Conservation (phyloP, 2,113 vertebrate species). For the Chamaea fasciata region DNA sequence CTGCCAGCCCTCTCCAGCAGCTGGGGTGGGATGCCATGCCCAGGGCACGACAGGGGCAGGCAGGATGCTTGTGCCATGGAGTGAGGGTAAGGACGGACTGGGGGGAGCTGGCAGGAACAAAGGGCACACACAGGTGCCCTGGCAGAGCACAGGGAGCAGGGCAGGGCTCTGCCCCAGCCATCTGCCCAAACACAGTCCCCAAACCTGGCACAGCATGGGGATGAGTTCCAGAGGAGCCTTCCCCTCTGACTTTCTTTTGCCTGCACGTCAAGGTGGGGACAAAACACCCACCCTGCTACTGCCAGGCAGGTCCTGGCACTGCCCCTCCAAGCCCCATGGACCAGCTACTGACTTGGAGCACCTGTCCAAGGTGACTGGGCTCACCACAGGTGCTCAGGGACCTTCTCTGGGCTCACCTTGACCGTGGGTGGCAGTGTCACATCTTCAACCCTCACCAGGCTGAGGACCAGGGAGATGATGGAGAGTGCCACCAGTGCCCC, state of each 20-base stretch:
- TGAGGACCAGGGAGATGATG: slow-evolving; percentile 47
- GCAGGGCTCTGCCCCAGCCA: background rate
- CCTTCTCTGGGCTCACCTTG: slow-evolving; percentile 46
- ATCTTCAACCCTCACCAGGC: slow-evolving; percentile 32
- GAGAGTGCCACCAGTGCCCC: background rate
- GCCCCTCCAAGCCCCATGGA: background rate
- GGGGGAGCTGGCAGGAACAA: background rate
- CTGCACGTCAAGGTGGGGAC: background rate
- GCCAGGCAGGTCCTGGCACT: background rate
- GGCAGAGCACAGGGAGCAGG: background rate
- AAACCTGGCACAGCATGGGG: background rate
- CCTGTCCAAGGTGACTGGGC: background rate
- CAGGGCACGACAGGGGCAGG: background rate
- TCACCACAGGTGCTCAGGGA: background rate
- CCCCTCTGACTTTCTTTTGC: background rate
- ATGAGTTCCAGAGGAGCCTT: background rate
- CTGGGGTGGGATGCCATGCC: background rate
- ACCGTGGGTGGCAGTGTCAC: background rate
- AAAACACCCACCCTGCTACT: background rate
- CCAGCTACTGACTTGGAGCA: background rate
- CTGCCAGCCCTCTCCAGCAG: background rate
- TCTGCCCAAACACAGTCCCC: background rate
- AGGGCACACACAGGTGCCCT: background rate
- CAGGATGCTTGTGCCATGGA: background rate
- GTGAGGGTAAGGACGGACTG: background rate